Conservation (phyloP, 2,888 invertebrate genomes). For the Conistra vaccinii region DNA sequence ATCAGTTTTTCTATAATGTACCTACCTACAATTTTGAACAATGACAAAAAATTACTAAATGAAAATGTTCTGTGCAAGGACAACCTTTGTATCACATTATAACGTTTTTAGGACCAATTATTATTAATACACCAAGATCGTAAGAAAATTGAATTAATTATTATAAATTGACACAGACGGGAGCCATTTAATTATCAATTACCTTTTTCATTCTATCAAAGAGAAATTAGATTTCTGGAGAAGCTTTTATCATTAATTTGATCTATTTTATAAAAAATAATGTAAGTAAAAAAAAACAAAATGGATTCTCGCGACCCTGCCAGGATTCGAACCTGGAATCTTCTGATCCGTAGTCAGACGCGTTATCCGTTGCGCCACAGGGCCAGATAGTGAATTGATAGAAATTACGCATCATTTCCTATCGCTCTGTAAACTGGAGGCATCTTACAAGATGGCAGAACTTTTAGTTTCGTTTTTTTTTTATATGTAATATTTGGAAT, state of each 20-base stretch:
- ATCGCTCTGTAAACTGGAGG: slow-evolving; percentile 3
- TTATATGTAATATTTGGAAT: neutral
- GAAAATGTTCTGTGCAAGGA: neutral
- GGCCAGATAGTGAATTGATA: slow-evolving; percentile 72
- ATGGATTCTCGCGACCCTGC: slow-evolving; percentile 86
- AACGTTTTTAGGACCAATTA: slow-evolving; percentile 22
- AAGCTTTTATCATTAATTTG: slow-evolving; percentile 30
- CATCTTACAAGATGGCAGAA: slow-evolving; percentile 32
- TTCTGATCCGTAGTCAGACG: slow-evolving; percentile 94
- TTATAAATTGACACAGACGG: slow-evolving; percentile 34
- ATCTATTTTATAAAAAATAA: slow-evolving; percentile 6
- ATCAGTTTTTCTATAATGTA: neutral
- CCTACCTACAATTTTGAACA: too few relatives aligned
- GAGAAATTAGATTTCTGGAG: slow-evolving; percentile 32
- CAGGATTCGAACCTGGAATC: slow-evolving; percentile 93
- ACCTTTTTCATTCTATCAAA: slow-evolving; percentile 32
- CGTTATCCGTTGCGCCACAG: slow-evolving; percentile 93
- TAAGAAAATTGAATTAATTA: slow-evolving; percentile 54
- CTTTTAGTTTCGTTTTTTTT: slow-evolving; percentile 9
- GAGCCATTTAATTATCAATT: slow-evolving; percentile 50
- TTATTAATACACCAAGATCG: slow-evolving; percentile 16
- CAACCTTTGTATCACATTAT: too few relatives aligned
- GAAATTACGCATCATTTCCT: slow-evolving; percentile 59
- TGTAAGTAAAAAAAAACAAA: slow-evolving; percentile 41
- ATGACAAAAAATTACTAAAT: neutral